phyloP scores from a whole-genome alignment of 2,888 invertebrate genomes.

The Morpho deidamia region DNA sequence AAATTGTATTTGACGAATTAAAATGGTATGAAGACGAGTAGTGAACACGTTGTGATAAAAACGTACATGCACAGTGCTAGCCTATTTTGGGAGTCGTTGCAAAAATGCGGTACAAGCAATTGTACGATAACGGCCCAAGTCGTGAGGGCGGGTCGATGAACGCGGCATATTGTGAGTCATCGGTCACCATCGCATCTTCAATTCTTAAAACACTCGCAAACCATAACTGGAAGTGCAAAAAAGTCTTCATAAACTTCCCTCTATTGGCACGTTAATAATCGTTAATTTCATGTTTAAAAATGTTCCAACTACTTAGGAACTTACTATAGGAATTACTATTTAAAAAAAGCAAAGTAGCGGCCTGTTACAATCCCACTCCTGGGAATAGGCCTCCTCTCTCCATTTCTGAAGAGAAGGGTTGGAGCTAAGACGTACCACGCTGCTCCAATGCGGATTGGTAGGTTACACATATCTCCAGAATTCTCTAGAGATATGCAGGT shows the following conservation, averaged over 20 bases:
- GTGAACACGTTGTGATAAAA: too few species aligned
- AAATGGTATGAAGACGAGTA: too few species aligned
- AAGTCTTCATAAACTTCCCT: not conserved
- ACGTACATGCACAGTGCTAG: too few species aligned
- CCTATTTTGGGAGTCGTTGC: constrained; percentile 21
- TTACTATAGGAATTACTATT: too few species aligned
- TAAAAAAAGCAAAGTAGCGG: too few species aligned
- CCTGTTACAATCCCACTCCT: too few species aligned
- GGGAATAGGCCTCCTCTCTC: too few species aligned
- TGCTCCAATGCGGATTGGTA: too few species aligned
- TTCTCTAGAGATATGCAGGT: too few species aligned
- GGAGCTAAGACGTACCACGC: too few species aligned
- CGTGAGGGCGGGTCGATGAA: constrained; percentile 60
- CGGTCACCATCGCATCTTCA: constrained; percentile 42
- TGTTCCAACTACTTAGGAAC: constrained; percentile 20
- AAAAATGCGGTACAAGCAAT: constrained; percentile 41
- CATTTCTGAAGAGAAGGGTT: too few species aligned
- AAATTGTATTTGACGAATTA: not conserved
- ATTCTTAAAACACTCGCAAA: constrained; percentile 31
- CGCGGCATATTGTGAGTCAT: constrained; percentile 56
- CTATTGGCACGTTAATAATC: not conserved
- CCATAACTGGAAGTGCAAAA: constrained; percentile 25
- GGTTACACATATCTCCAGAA: too few species aligned
- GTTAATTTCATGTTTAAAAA: constrained; percentile 27
- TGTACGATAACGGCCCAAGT: constrained; percentile 47